A percentile compares a stretch with the other conserved stretches of the same genome.
Evolutionary conservation across 2,797 vertebrate genomes (phyloP).

Genomic region (Thaleichthys pacificus): DNA sequence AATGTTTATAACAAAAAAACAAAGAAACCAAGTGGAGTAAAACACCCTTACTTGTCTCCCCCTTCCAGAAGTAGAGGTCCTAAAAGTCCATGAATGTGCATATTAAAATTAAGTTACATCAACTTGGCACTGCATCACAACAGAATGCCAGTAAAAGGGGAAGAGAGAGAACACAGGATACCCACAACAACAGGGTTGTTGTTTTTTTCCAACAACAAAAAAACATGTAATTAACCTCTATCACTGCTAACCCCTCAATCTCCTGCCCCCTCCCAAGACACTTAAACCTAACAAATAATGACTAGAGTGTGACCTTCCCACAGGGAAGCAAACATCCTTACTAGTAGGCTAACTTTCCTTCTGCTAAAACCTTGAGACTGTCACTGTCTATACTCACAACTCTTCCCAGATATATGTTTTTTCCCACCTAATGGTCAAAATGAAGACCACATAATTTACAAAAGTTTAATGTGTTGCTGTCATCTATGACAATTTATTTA

Average conservation of each 20-base stretch:
- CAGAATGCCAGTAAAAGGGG: constrained; percentile 14
- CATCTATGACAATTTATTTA: too few relatives aligned
- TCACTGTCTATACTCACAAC: too few relatives aligned
- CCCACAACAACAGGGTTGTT: constrained; percentile 22
- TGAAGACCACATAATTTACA: too few relatives aligned
- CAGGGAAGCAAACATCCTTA: constrained; percentile 33
- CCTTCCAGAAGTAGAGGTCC: background rate
- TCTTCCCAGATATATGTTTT: too few relatives aligned
- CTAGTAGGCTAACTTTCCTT: background rate
- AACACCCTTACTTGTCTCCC: constrained; percentile 21
- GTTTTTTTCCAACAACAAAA: constrained; percentile 12
- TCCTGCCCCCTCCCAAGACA: constrained; percentile 2
- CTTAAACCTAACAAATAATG: constrained; percentile 46
- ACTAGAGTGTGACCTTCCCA: constrained; percentile 52
- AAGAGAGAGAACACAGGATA: constrained; percentile 1
- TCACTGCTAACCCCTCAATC: constrained; percentile 12
- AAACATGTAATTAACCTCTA: constrained; percentile 35
- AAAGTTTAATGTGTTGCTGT: too few relatives aligned
- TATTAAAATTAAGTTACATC: background rate
- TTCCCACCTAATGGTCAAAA: too few relatives aligned
- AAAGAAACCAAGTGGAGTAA: constrained; percentile 29
- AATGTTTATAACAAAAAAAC: constrained; percentile 41
- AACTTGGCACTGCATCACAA: constrained; percentile 9
- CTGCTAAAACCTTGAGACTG: too few relatives aligned
- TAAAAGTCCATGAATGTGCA: background rate